Evolutionary conservation across 2,113 vertebrate genomes (phyloP).

Genomic region (Daubentonia madagascariensis): DNA sequence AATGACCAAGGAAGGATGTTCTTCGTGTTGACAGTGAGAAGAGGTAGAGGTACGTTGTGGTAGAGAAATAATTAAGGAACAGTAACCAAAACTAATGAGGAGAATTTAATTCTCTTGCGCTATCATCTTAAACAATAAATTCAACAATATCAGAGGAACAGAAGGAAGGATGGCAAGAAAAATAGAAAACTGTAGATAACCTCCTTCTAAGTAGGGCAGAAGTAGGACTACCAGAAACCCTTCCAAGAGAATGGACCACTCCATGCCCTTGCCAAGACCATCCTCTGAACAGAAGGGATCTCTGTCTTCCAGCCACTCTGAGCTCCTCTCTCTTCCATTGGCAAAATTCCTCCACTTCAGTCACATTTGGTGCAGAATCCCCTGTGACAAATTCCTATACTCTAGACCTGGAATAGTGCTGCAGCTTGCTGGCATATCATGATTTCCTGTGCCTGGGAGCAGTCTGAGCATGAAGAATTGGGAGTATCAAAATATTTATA

Average conservation of each 20-base stretch:
- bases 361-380: not conserved
- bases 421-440: not conserved
- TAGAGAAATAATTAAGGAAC: not conserved
- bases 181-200: not conserved
- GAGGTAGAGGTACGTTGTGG: not conserved
- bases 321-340: not conserved
- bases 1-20: not conserved
- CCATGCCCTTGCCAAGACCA: not conserved
- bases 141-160: not conserved
- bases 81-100: constrained; percentile 10
- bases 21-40: constrained; percentile 1
- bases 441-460: not conserved
- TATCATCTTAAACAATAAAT: not conserved
- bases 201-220: not conserved
- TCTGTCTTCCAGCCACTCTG: not conserved
- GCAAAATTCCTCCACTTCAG: not conserved
- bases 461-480: not conserved
- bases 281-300: not conserved
- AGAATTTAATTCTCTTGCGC: not conserved
- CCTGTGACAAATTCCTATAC: not conserved
- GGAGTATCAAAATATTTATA: not conserved
- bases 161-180: not conserved
- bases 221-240: not conserved
- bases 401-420: not conserved
- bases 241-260: not conserved